A percentile compares a stretch with the other conserved stretches of the same genome.
Evolutionary conservation across 2,888 invertebrate species (phyloP).

Genomic region (Rhagium mordax): DNA sequence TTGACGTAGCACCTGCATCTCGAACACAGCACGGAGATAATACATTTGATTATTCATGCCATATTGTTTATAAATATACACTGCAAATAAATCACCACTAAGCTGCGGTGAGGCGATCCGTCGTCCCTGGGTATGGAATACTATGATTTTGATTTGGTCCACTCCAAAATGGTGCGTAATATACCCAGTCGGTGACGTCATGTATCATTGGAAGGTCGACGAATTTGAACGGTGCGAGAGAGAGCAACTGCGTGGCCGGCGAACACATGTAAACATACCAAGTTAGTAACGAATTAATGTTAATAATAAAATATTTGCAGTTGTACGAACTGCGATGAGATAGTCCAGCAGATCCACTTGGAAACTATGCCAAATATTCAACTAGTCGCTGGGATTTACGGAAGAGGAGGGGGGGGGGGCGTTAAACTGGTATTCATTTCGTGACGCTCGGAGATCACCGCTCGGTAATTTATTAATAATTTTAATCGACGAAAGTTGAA

Average conservation of each 20-base stretch:
- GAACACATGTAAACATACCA: slow-evolving; percentile 23
- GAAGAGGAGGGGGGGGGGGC: no score
- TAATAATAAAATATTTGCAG: slow-evolving; percentile 23
- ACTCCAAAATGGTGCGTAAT: slow-evolving; percentile 47
- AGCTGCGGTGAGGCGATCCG: neutral
- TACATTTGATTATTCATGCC: neutral
- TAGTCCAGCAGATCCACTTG: neutral
- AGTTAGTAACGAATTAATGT: slow-evolving; percentile 15
- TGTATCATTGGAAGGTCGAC: slow-evolving; percentile 50
- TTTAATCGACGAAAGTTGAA: no score
- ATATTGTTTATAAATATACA: neutral
- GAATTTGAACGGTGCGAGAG: slow-evolving; percentile 35
- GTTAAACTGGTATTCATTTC: no score
- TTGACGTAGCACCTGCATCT: neutral
- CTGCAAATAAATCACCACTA: neutral
- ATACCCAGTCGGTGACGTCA: slow-evolving; percentile 46
- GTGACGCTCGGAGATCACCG: no score
- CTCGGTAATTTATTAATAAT: no score
- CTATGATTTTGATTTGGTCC: slow-evolving; percentile 18
- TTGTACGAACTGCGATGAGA: neutral
- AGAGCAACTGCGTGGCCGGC: neutral
- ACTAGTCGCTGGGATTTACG: neutral
- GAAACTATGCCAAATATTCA: neutral
- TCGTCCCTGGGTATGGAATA: neutral
- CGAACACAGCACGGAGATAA: neutral